phyloP scores from a whole-genome alignment of 2,797 vertebrate genomes.

The Euphonia xanthogaster region DNA sequence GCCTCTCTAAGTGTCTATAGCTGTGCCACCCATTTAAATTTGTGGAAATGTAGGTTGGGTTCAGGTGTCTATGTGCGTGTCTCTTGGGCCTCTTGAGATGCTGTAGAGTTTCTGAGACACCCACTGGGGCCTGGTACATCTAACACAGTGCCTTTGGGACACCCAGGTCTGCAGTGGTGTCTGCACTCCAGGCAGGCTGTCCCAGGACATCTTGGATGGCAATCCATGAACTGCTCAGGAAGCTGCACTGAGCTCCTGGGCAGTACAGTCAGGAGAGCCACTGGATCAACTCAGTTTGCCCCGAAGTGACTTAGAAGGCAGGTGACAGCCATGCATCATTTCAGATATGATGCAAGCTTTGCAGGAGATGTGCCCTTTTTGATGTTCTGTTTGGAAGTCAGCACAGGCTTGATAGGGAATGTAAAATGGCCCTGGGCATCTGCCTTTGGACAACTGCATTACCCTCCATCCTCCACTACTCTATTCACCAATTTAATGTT shows the following conservation, averaged over 20 bases:
- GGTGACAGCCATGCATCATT: neutral
- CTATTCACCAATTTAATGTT: neutral
- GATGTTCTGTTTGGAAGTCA: neutral
- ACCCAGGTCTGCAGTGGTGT: neutral
- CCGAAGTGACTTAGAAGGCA: neutral
- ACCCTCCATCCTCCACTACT: neutral
- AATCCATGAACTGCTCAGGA: neutral
- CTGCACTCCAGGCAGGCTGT: neutral
- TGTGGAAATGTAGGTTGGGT: neutral
- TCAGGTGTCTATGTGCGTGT: neutral
- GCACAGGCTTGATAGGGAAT: neutral
- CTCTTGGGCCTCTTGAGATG: neutral
- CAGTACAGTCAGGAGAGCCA: neutral
- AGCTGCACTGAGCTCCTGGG: neutral
- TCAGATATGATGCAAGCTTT: neutral
- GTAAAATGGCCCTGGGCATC: neutral
- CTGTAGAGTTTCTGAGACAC: neutral
- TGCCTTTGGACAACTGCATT: neutral
- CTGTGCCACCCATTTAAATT: neutral
- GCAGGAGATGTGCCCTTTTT: neutral
- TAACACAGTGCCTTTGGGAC: neutral
- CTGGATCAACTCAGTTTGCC: neutral
- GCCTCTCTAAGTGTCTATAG: neutral
- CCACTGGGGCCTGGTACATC: neutral
- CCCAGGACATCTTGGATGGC: accelerated